Conservation (phyloP, 2,113 vertebrate species). For the Phasianus colchicus region DNA sequence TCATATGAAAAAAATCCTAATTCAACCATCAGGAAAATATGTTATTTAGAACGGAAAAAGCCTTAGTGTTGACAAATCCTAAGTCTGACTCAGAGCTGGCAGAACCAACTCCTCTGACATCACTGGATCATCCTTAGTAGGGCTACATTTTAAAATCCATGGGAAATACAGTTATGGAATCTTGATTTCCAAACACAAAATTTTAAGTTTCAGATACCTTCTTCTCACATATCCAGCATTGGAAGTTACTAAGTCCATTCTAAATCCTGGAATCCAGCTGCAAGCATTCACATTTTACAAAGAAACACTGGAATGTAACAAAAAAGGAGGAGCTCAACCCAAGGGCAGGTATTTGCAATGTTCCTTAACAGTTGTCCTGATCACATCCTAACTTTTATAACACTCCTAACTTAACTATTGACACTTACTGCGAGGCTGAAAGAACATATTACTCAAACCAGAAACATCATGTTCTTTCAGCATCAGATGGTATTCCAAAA, state of each 20-base stretch:
- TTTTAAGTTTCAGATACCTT: neutral
- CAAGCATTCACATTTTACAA: neutral
- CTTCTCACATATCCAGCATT: neutral
- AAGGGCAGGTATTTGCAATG: no score
- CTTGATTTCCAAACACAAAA: neutral
- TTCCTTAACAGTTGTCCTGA: neutral
- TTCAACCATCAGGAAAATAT: neutral
- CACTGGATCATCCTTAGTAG: neutral
- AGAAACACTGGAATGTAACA: neutral
- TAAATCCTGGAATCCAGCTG: neutral
- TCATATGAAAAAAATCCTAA: neutral
- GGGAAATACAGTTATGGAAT: neutral
- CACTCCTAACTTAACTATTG: neutral
- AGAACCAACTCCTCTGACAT: neutral
- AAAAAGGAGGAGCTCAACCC: neutral
- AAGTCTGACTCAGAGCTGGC: neutral
- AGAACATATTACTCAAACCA: neutral
- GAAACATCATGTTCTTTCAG: neutral
- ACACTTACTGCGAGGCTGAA: neutral
- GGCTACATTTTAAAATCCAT: neutral
- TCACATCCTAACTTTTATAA: neutral
- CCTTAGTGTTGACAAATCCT: neutral
- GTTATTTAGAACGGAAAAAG: neutral
- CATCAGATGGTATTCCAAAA: neutral
- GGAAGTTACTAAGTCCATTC: rapidly evolving